Percentiles rank a stretch among this genome's conserved stretches.
Conservation (phyloP, 2,888 invertebrate species). For the Phyllotreta striolata region DNA sequence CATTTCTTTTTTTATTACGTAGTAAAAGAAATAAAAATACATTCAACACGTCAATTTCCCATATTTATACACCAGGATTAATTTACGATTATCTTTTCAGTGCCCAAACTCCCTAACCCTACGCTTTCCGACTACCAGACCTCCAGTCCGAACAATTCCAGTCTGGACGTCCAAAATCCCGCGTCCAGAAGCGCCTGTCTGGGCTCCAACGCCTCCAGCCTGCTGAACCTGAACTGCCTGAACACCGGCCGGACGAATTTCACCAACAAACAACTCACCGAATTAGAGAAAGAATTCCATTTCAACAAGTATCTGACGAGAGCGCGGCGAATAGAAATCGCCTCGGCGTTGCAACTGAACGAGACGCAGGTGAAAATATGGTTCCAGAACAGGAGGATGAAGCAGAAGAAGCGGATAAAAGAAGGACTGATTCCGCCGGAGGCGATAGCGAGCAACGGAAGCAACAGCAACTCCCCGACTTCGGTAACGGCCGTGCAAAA, state of each 20-base stretch:
- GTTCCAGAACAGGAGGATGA: slow-evolving; percentile 99
- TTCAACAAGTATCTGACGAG: slow-evolving; percentile 98
- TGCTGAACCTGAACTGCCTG: slow-evolving; percentile 61
- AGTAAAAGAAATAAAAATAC: too few relatives aligned
- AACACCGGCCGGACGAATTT: slow-evolving; percentile 97
- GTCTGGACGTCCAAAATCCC: slow-evolving; percentile 64
- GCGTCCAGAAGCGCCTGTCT: slow-evolving; percentile 60
- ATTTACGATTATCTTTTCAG: slow-evolving; percentile 61
- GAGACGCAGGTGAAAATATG: slow-evolving; percentile 97
- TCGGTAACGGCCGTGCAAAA: slow-evolving; percentile 55
- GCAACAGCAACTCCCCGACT: slow-evolving; percentile 62
- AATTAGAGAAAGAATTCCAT: slow-evolving; percentile 99
- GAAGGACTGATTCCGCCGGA: slow-evolving; percentile 79
- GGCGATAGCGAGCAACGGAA: slow-evolving; percentile 57
- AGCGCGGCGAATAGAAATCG: slow-evolving; percentile 96
- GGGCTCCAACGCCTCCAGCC: slow-evolving; percentile 60
- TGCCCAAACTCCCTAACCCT: slow-evolving; percentile 69
- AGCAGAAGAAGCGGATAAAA: slow-evolving; percentile 96
- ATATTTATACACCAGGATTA: neutral
- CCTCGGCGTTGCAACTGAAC: slow-evolving; percentile 93
- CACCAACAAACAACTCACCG: slow-evolving; percentile 98
- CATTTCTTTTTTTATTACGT: slow-evolving; percentile 43
- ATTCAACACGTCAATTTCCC: too few relatives aligned
- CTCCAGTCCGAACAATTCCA: slow-evolving; percentile 46
- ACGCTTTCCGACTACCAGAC: slow-evolving; percentile 52